Base-by-base conservation (phyloP, 2,113 vertebrate genomes). In the Tautogolabrus adspersus region DNA sequence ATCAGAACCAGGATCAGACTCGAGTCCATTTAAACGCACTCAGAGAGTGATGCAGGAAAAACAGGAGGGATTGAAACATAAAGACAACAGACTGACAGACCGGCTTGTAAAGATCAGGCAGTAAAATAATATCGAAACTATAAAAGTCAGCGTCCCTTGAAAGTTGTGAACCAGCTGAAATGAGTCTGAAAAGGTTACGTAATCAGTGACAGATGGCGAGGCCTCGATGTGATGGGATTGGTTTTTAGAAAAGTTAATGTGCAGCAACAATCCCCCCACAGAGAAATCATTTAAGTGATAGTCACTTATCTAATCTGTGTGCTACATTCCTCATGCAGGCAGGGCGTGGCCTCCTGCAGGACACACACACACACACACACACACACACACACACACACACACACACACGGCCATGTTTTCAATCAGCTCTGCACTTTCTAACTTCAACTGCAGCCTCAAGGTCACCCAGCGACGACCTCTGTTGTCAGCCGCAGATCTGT, bases 401-500 rank as follows among this genome's bases (percentile, higher is more conserved):
- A 46, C 47, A 49, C 16, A 19, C 47, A 19, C 15, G 7, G 62
- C 26, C 66, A 34, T 56, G 55, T 59, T 56, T 72, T 12, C 34
- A 72, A 69, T 72, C 22, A 67, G 52, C 82, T 61, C 64, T 52
- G 61, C 74, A 72, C 54, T 78, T 83, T 84, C 16, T 40, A 66
- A 81, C 78, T 90, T 83, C 79, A 70, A 51, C 69, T 54, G 55
- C 42, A 73, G 18, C n/a, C 62, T 26, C 72, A 83, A 88, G 79
- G 85, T 86, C 85, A 76, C 47, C 44, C 74, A 64, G 56, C 42
- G 18, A 72, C 49, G 65, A 72, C 60, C 62, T 62, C 30, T 42
- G 62, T 40, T 65, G 75, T 87, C 85, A 72, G 68, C 69, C 11
- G 19, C 68, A 66, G 37, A 60, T 62, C 37, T 54, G 66, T 59